Percentiles rank a stretch among this genome's conserved stretches.
phyloP scores from a whole-genome alignment of 37 sponge, comb jelly and placozoan genomes.

The Spongilla lacustris region DNA sequence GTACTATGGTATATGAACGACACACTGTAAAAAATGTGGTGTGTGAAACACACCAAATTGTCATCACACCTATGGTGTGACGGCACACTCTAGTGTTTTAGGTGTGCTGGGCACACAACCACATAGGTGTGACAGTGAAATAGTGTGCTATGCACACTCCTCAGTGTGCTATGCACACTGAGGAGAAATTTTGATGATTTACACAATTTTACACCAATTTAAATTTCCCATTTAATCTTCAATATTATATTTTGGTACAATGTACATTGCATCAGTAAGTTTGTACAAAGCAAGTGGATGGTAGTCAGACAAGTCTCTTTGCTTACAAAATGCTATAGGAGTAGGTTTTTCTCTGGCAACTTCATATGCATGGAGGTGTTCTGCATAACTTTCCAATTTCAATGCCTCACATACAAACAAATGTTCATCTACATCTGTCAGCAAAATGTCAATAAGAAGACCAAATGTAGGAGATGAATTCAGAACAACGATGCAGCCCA shows the following conservation, averaged over 20 bases:
- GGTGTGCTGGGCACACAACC: constrained; percentile 12
- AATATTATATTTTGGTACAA: constrained; percentile 14
- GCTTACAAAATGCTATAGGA: constrained; percentile 8
- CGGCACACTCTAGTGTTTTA: neutral
- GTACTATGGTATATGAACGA: no score
- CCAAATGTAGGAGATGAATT: constrained; percentile 15
- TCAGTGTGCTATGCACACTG: neutral
- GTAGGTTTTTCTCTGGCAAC: constrained; percentile 12
- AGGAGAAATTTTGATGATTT: neutral
- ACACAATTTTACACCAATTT: neutral
- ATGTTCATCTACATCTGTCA: constrained; percentile 3
- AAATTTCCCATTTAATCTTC: constrained; percentile 5
- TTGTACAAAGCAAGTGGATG: constrained; percentile 23
- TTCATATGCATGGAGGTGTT: constrained; percentile 7
- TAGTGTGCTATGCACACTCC: constrained; percentile 11
- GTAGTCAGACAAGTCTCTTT: constrained; percentile 4
- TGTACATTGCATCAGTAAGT: constrained; percentile 13
- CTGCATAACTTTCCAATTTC: neutral
- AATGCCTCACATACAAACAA: constrained; percentile 17
- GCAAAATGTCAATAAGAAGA: neutral
- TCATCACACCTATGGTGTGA: constrained; percentile 10
- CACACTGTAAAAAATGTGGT: constrained; percentile 20
- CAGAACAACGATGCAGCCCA: constrained; percentile 2
- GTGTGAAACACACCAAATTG: constrained; percentile 10
- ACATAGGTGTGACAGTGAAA: constrained; percentile 3